phyloP scores from a whole-genome alignment of 2,113 vertebrate species.

The Hemichromis elongatus region DNA sequence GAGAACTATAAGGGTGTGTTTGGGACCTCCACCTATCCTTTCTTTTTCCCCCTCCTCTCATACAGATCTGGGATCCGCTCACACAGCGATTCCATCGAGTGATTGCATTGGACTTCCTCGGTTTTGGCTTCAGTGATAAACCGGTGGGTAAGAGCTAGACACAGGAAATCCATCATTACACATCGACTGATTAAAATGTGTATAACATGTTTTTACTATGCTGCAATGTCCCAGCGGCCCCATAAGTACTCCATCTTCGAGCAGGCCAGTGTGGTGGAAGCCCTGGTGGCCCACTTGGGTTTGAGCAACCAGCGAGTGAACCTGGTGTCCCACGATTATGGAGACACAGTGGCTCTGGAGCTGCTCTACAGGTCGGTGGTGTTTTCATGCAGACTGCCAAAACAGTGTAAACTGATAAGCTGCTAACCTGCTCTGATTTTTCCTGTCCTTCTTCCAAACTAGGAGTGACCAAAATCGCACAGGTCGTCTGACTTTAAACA shows the following conservation, averaged over 20 bases:
- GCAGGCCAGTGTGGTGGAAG: constrained; percentile 90
- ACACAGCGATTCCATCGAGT: constrained; percentile 86
- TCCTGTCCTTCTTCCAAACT: neutral
- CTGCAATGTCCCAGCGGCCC: constrained; percentile 72
- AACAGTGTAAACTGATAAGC: neutral
- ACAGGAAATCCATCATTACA: neutral
- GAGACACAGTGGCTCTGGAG: constrained; percentile 92
- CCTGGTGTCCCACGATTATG: constrained; percentile 89
- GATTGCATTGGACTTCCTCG: constrained; percentile 89
- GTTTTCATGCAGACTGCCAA: neutral
- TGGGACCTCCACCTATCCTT: neutral
- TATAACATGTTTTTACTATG: neutral
- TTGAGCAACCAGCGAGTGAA: constrained; percentile 83
- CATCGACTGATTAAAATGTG: neutral
- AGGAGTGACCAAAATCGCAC: constrained; percentile 88
- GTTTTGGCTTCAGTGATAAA: constrained; percentile 97
- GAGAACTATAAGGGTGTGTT: neutral
- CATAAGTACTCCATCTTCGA: constrained; percentile 93
- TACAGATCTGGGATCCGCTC: constrained; percentile 91
- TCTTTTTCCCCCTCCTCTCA: neutral
- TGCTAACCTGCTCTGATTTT: neutral
- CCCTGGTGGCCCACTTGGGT: constrained; percentile 80
- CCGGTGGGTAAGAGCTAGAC: constrained; percentile 75
- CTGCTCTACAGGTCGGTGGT: constrained; percentile 84
- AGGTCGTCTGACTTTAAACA: constrained; percentile 86